These are phyloP conservation scores for Stenchaetothrips biformis DNA, from an alignment of 2,888 invertebrate genomes.

Conservation along the genomic window DNA sequence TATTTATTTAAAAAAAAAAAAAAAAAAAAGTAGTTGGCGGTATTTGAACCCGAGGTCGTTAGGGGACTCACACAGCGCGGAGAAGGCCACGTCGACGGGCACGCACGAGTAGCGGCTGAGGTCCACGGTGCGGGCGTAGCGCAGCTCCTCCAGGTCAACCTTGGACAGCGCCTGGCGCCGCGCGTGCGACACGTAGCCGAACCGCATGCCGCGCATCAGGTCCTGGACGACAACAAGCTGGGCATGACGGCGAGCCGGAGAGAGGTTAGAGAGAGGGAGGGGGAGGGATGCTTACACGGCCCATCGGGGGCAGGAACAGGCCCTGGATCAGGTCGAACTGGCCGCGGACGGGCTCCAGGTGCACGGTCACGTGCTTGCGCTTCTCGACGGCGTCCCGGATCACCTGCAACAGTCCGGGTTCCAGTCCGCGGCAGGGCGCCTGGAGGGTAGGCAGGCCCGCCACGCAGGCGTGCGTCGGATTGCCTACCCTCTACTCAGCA, in stretches of 20 bases:
- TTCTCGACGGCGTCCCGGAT: slow-evolving; percentile 67
- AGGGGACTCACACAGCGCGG: slow-evolving; percentile 61
- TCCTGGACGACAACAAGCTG: slow-evolving; percentile 46
- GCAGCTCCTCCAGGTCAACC: slow-evolving; percentile 63
- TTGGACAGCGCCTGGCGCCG: slow-evolving; percentile 69
- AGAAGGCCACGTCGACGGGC: slow-evolving; percentile 62
- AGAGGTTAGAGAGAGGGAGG: neutral
- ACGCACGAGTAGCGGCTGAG: slow-evolving; percentile 67
- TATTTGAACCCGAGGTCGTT: too few species aligned
- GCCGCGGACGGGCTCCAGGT: slow-evolving; percentile 69
- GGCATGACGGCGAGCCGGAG: neutral
- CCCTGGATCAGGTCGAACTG: slow-evolving; percentile 67
- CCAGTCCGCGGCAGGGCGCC: too few species aligned
- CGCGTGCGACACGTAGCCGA: slow-evolving; percentile 68
- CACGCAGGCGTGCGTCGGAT: too few species aligned
- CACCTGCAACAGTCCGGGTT: slow-evolving; percentile 43
- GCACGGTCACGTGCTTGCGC: slow-evolving; percentile 65
- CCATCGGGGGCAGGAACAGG: slow-evolving; percentile 56
- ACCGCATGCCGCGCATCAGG: slow-evolving; percentile 57
- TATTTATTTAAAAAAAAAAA: slow-evolving; percentile 17
- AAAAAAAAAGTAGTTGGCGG: neutral
- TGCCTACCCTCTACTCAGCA: too few species aligned
- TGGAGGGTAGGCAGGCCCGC: too few species aligned
- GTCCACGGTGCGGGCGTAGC: slow-evolving; percentile 66
- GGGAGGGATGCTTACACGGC: slow-evolving; percentile 45